Conservation (phyloP, 2,797 vertebrate genomes). For the Macropodus opercularis region DNA sequence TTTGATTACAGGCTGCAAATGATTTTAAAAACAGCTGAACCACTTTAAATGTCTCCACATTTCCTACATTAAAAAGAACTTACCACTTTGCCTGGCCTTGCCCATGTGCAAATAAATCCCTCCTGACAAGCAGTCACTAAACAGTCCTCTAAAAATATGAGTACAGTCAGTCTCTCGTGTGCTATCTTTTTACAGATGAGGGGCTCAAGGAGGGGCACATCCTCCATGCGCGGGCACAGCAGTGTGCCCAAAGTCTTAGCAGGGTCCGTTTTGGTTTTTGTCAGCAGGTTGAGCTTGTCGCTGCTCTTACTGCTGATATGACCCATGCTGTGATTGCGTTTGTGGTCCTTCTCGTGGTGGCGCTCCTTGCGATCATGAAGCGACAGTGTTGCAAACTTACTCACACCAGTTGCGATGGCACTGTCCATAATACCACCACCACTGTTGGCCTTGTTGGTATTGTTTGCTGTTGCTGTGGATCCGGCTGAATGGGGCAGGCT, state of each 20-base stretch:
- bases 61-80: slow-evolving; percentile 83
- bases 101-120: slow-evolving; percentile 99
- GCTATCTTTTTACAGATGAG: slow-evolving; percentile 99
- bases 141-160: slow-evolving; percentile 99
- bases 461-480: slow-evolving; percentile 83
- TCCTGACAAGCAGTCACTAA: slow-evolving; percentile 99
- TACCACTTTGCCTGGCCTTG: slow-evolving; percentile 99
- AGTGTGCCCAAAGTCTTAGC: slow-evolving; percentile 95
- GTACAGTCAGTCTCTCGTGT: slow-evolving; percentile 97
- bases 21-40: slow-evolving; percentile 23
- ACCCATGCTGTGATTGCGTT: slow-evolving; percentile 98
- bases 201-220: slow-evolving; percentile 96
- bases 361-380: slow-evolving; percentile 97
- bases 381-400: slow-evolving; percentile 95
- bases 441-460: slow-evolving; percentile 85
- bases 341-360: slow-evolving; percentile 97
- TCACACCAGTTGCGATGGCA: slow-evolving; percentile 91
- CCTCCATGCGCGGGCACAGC: slow-evolving; percentile 97
- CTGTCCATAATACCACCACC: slow-evolving; percentile 84
- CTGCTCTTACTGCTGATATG: slow-evolving; percentile 99
- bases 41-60: slow-evolving; percentile 45
- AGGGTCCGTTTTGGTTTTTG: slow-evolving; percentile 94
- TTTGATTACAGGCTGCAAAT: slow-evolving; percentile 28
- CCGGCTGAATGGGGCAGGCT: slow-evolving; percentile 94
- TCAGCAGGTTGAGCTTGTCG: slow-evolving; percentile 95